phyloP scores from a whole-genome alignment of 2,797 vertebrate species.

The Protosalanx chinensis region DNA sequence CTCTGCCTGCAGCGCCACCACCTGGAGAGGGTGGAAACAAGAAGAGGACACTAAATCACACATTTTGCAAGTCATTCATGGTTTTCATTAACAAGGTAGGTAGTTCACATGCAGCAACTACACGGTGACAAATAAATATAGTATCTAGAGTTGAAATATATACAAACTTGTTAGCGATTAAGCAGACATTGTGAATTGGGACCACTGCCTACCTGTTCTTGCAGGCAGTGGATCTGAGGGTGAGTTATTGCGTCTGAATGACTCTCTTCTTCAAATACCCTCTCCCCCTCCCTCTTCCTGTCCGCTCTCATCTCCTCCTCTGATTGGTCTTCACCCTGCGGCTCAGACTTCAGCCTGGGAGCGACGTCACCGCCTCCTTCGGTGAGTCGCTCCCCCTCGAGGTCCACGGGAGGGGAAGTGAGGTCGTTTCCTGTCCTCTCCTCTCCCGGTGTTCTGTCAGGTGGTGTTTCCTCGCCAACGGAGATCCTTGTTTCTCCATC shows the following conservation, averaged over 20 bases:
- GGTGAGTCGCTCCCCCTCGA: not conserved
- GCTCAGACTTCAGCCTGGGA: constrained; percentile 14
- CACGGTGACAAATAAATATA: too few species aligned
- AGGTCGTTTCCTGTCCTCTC: constrained; percentile 6
- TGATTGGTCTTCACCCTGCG: constrained; percentile 22
- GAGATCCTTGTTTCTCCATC: not conserved
- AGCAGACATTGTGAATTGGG: too few species aligned
- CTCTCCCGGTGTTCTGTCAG: not conserved
- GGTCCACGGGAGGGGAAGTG: constrained; percentile 7
- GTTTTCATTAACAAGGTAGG: not conserved
- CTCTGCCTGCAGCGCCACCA: constrained; percentile 64
- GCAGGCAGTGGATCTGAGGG: constrained; percentile 40
- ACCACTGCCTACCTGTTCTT: constrained; percentile 56
- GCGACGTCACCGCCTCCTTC: constrained; percentile 3
- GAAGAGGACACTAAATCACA: constrained; percentile 7
- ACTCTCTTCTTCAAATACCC: constrained; percentile 1
- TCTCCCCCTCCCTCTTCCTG: constrained; percentile 13
- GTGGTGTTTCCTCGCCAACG: constrained; percentile 2
- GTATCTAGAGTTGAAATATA: too few species aligned
- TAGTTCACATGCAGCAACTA: too few species aligned
- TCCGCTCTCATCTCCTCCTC: constrained; percentile 19
- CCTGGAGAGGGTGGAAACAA: constrained; percentile 51
- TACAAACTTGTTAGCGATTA: too few species aligned
- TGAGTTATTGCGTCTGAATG: constrained; percentile 10
- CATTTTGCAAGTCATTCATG: not conserved